phyloP scores from a whole-genome alignment of 2,113 vertebrate species.

The Serilophus lunatus region DNA sequence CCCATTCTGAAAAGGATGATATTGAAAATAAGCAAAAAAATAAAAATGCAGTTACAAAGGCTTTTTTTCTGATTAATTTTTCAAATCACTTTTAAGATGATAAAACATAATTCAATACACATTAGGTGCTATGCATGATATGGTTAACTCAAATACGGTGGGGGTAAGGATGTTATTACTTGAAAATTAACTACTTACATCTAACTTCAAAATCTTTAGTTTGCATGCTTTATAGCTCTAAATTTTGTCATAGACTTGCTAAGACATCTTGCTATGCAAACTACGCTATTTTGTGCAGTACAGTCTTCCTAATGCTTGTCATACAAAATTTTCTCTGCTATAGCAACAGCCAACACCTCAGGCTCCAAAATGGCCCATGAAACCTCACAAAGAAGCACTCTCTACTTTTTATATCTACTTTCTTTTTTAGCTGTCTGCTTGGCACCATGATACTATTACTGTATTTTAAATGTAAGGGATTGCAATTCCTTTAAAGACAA shows the following conservation, averaged over 20 bases:
- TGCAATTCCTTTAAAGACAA: neutral
- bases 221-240: neutral
- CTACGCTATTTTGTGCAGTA: neutral
- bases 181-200: neutral
- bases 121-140: neutral
- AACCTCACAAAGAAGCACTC: neutral
- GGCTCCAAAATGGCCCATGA: neutral
- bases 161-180: neutral
- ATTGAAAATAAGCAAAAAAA: neutral
- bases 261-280: neutral
- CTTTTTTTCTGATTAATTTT: neutral
- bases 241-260: neutral
- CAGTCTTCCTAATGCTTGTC: neutral
- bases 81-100: neutral
- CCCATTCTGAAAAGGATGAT: accelerated
- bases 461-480: neutral
- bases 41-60: neutral
- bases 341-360: neutral
- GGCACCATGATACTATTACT: neutral
- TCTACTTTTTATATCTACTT: neutral
- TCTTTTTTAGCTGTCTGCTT: neutral
- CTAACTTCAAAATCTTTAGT: neutral
- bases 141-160: neutral
- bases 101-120: neutral
- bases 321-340: neutral